phyloP scores from a whole-genome alignment of 92 coral and sea anemone genomes.

The Phymanthus crucifer region DNA sequence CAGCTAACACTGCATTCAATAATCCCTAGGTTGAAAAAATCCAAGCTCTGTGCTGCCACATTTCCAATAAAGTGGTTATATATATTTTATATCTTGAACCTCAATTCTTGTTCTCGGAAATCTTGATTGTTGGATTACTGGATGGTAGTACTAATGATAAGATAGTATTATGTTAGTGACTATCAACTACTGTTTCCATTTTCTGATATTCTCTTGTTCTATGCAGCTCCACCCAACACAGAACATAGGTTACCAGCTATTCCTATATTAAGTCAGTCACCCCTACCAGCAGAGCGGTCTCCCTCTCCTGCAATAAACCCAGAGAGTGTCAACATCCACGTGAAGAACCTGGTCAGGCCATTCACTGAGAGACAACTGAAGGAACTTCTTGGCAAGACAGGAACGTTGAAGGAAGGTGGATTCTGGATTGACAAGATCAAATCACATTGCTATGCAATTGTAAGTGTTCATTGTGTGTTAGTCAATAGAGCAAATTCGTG shows the following conservation, averaged over 20 bases:
- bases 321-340: constrained; percentile 69
- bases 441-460: constrained; percentile 93
- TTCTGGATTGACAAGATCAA: constrained; percentile 97
- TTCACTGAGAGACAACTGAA: constrained; percentile 87
- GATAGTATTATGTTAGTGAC: not conserved
- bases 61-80: not conserved
- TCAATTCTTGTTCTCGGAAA: not conserved
- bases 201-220: not conserved
- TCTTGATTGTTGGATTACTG: not conserved
- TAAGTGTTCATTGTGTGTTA: constrained; percentile 22
- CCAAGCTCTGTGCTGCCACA: not conserved
- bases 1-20: too few relatives aligned
- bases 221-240: constrained; percentile 29
- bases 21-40: too few relatives aligned
- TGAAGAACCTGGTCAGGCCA: constrained; percentile 88
- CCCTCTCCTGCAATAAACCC: constrained; percentile 85
- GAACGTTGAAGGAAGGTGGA: constrained; percentile 75
- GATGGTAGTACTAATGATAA: constrained; percentile 6
- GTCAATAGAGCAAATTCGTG: too few relatives aligned
- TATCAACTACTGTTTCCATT: not conserved
- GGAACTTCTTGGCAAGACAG: constrained; percentile 72
- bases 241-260: constrained; percentile 18
- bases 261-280: constrained; percentile 44
- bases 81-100: not conserved
- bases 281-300: constrained; percentile 57